Conservation (phyloP, 2,797 vertebrate species). For the Hyperoplus lanceolatus region DNA sequence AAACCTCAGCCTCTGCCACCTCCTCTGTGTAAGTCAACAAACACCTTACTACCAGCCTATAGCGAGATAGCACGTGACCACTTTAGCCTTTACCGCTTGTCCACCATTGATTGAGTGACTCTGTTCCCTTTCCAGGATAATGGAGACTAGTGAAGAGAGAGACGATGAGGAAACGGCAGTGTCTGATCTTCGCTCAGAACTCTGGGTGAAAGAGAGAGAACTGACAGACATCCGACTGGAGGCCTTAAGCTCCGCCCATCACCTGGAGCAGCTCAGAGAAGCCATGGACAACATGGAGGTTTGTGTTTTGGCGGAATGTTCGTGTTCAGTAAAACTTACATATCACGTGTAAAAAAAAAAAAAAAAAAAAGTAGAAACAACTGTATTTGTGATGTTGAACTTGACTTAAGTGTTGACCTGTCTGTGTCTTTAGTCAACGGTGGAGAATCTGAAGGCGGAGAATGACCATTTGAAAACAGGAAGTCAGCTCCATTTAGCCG, state of each 20-base stretch:
- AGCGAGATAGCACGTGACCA: neutral
- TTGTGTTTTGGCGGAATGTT: conserved; percentile 27
- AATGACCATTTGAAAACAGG: conserved; percentile 95
- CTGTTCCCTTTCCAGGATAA: conserved; percentile 79
- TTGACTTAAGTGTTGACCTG: neutral
- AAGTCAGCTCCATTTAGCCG: conserved; percentile 72
- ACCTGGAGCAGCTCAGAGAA: conserved; percentile 95
- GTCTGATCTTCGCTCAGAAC: conserved; percentile 92
- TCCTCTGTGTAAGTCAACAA: conserved; percentile 86
- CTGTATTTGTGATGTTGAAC: neutral
- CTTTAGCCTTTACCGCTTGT: neutral
- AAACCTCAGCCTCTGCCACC: conserved; percentile 85
- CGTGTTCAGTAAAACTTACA: neutral
- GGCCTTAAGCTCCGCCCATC: conserved; percentile 95
- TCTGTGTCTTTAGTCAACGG: conserved; percentile 86
- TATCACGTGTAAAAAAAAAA: neutral
- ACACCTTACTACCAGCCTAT: neutral
- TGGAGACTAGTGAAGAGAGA: conserved; percentile 85
- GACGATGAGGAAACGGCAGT: conserved; percentile 92
- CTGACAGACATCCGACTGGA: conserved; percentile 96
- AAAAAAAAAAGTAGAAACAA: neutral
- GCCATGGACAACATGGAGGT: conserved; percentile 99
- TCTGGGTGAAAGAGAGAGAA: conserved; percentile 97
- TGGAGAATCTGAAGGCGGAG: conserved; percentile 95
- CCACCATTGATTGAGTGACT: conserved; percentile 12